Conservation (phyloP, 2,113 vertebrate genomes). For the Podocnemis expansa region DNA sequence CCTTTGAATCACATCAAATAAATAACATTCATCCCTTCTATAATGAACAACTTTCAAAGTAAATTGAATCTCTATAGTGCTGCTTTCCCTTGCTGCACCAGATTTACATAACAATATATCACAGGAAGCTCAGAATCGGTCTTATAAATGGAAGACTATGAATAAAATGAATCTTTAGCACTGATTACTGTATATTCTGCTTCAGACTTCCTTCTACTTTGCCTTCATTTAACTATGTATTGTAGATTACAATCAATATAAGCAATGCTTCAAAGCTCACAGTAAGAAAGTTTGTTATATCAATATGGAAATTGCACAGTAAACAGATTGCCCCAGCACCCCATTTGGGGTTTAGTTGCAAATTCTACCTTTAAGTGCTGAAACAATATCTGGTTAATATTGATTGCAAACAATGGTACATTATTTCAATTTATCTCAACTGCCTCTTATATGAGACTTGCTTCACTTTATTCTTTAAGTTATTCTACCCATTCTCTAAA, state of each 20-base stretch:
- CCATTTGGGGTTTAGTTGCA: conserved; percentile 27
- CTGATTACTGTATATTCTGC: conserved; percentile 64
- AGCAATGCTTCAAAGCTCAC: conserved; percentile 22
- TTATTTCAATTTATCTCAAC: background rate
- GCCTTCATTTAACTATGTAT: conserved; percentile 40
- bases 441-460: background rate
- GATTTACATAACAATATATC: conserved; percentile 86
- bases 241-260: conserved; percentile 47
- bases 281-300: conserved; percentile 33
- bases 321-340: conserved; percentile 42
- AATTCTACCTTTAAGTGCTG: conserved; percentile 47
- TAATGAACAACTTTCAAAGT: conserved; percentile 87
- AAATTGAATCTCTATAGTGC: conserved; percentile 82
- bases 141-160: conserved; percentile 71
- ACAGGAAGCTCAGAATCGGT: conserved; percentile 78
- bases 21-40: conserved; percentile 83
- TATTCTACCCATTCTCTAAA: conserved; percentile 1
- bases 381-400: background rate
- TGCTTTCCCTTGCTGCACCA: conserved; percentile 74
- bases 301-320: conserved; percentile 62
- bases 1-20: conserved; percentile 82
- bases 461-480: background rate
- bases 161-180: conserved; percentile 66
- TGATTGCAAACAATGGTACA: conserved; percentile 33
- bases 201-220: conserved; percentile 55